Base-by-base conservation (phyloP, 2,113 vertebrate species). In the Eubucco bourcierii region DNA sequence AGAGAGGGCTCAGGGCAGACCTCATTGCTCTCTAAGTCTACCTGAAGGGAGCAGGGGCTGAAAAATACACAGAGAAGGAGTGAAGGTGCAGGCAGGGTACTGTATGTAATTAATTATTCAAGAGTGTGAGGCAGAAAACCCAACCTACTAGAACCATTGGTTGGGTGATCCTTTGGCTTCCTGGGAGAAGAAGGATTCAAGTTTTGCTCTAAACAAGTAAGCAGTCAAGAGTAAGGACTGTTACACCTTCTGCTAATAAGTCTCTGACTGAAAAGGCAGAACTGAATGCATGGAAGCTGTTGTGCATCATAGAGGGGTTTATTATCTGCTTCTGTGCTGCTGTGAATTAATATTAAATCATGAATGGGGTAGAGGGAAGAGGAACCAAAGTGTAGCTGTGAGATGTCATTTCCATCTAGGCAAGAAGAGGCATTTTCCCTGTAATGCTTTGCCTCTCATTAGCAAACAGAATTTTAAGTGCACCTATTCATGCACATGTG, bases 271-370 rank as follows among this genome's bases (percentile, higher is more conserved):
- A 64, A 85, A 85, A 72, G 78, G 8, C 31, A 46, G n/a, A 78
- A 78, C 23, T 79, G 79, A 82, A 46, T 80, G 50, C 31, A 25
- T 53, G 60, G 39, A 64, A 88, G 11, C 20, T 50, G 58, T 23
- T 44, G 19, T 65, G 21, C 31, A 53, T 75, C 47, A 50, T n/a
- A 20, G 33, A 61, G 18, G 53, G 8, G 23, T 78, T 91, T 83
- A 61, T 65, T 65, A 44, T 46, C 16, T 58, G 14, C 8, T 53
- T 77, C 23, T 53, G 91, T 78, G 78, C 59, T 53, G 74, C 23
- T 53, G 91, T 78, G 78, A 55, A 90, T 90, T 56, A 75, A 39
- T 91, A 76, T 70, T 75, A 75, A 91, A 85, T 53, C 88, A 90
- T 72, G 27, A 93, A 58, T 39, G 34, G 34, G 28, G 15, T 46